Evolutionary conservation across 64 coral and sea anemone genomes (phyloP), one percentile per base, ranked within the genome.

Genomic region (Actinia tenebrosa): DNA sequence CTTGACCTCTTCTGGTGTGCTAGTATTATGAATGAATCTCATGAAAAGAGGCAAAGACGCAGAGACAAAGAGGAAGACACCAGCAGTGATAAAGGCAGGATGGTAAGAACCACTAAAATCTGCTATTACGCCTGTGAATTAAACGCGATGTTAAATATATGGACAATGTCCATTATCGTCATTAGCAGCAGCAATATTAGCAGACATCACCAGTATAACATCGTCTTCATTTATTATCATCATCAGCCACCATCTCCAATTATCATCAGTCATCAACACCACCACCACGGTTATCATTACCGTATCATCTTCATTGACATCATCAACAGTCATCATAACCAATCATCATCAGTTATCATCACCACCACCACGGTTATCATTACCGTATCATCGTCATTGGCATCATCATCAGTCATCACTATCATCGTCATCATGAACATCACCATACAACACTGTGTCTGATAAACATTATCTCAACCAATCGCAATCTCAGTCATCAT

Each of bases 41-140:
- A 13, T 42, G 10, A 75, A 4, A 10, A 75, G 13, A 75, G 69
- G 69, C 25, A 75, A 25, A 75, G 1, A 15, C 10, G 69, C 69
- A 42, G 69, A 75, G 69, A 75, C 42, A 26, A 75, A 75, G 26
- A 75, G 25, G 69, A 75, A 3, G 10, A 27, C 20, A 81, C 79
- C 79, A 81, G 79, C 79, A 81, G 79, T 81, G 79, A 50, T 20
- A 45, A 81, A 81, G 6, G 79, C 79, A 81, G 43, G 50, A 16
- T 81, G 43, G 46, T 81, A 81, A 18, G 79, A 81, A 53, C 79
- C 79, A 53, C 44, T 53, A 16, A 81, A 0, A 53, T 81, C 79
- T 25, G 79, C 79, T 81, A 81, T 81, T 19, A 53, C 14, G 53
- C 79, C 79, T 81, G 79, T 81, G 5, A 20, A 20, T 18, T 50